Base-by-base conservation (phyloP, 2,888 invertebrate species). In the Amiota minor region DNA sequence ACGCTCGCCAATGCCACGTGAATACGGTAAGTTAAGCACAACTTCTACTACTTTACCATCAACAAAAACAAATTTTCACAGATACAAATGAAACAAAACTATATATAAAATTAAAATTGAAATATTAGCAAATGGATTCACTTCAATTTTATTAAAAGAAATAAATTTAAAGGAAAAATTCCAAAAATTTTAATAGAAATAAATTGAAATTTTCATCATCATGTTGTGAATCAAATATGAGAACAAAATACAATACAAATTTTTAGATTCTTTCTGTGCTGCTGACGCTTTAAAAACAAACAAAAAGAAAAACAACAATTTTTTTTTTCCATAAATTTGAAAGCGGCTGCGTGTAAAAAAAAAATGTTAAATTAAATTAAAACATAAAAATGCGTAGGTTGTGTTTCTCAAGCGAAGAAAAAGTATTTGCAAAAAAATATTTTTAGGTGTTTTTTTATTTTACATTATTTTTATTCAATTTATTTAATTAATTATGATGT, bases 21-120 rank as follows among this genome's bases (percentile, higher is more conserved):
- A 97, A 90, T 97, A 96, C 92, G 96, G 97, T 96, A 93, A 95
- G 96, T 94, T 81, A 73, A 83, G 83, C 80, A 82, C 50, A 68
- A 50, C 20, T 35, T 35, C 35, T 35, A 68, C 18, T 68, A 68
- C 18, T 68, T 68, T 68, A 20, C 67, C 16, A 62, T 45, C 62
- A 35, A 23, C 62, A 35, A 35, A 35, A 16, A 59, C 20, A 59
- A 18, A 59, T 50, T 68, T 50, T 68, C 67, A 74, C 23, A 71
- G 46, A 73, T 71, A 59, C 72, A 53, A 16, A 23, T 69, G 71
- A 75, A 64, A 72, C 46, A 75, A 80, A 71, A 77, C n/a, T n/a
- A n/a, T n/a, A n/a, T n/a, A n/a, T n/a, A n/a, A 70, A 76, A 35
- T 20, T 35, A 53, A 46, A 70, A 70, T 56, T 59, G 35, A 67